Evolutionary conservation across 2,113 vertebrate genomes (phyloP).

Genomic region (Empidonax traillii): DNA sequence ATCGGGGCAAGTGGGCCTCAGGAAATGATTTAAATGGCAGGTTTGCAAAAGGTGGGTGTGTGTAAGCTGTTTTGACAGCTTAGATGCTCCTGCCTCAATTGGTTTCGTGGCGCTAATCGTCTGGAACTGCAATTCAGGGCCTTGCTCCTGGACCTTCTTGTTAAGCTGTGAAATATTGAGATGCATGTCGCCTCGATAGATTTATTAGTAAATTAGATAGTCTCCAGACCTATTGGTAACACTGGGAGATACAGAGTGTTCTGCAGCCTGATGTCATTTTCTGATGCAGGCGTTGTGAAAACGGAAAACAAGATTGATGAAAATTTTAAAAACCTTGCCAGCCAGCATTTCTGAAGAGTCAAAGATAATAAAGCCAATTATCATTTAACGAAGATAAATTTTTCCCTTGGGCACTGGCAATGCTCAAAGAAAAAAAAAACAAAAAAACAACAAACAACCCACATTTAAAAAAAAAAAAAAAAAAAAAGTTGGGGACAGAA

Average conservation of each 20-base stretch:
- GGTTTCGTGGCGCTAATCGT: neutral
- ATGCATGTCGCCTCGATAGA: neutral
- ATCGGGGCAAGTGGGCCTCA: neutral
- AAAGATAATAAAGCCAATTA: constrained; percentile 68
- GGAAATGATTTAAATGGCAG: constrained; percentile 7
- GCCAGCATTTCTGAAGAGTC: constrained; percentile 65
- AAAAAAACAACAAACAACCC: too few relatives aligned
- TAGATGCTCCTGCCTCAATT: neutral
- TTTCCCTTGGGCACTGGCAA: constrained; percentile 1
- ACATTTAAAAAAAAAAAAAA: neutral
- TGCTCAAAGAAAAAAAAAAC: neutral
- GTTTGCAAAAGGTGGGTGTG: neutral
- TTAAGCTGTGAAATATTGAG: constrained; percentile 6
- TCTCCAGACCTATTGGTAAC: neutral
- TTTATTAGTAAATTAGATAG: constrained; percentile 44
- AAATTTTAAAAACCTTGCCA: constrained; percentile 55
- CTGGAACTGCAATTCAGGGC: neutral
- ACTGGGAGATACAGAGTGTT: neutral
- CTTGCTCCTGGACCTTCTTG: neutral
- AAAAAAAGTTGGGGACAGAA: neutral
- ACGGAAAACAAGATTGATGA: constrained; percentile 64
- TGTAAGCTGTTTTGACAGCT: constrained; percentile 37
- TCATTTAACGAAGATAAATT: constrained; percentile 64
- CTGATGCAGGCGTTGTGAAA: constrained; percentile 34
- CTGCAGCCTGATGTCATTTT: neutral